A percentile compares a stretch with the other conserved stretches of the same genome.
These are phyloP conservation scores for Rhyacophila brunnea DNA, from an alignment of 1,140 invertebrate species.

Conservation along the genomic window DNA sequence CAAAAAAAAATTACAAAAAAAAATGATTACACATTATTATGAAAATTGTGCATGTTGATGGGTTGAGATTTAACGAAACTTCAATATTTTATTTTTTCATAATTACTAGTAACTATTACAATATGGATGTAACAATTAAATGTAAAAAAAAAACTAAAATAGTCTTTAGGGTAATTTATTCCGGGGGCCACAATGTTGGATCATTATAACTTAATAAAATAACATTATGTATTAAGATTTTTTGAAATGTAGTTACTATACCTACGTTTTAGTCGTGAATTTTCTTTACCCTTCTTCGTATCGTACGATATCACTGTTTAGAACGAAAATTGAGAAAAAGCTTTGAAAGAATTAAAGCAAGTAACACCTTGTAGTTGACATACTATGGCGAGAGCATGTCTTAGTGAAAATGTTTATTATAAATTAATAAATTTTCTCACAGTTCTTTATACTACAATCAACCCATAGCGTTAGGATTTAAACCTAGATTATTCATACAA, in stretches of 20 bases:
- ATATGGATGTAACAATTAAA: conserved; percentile 21
- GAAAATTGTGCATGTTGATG: conserved; percentile 34
- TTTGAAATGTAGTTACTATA: background rate
- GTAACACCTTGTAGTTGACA: no score
- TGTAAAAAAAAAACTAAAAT: conserved; percentile 23
- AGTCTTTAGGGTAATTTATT: conserved; percentile 30
- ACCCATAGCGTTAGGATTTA: no score
- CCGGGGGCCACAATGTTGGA: conserved; percentile 31
- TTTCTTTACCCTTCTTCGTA: no score
- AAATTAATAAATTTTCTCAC: no score
- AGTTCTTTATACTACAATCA: no score
- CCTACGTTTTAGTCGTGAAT: no score
- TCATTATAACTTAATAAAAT: conserved; percentile 28
- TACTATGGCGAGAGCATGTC: no score
- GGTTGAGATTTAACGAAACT: conserved; percentile 30
- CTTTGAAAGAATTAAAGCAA: no score
- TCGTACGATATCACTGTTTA: no score
- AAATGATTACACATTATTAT: conserved; percentile 25
- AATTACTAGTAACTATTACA: conserved; percentile 29
- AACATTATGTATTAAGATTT: conserved; percentile 27
- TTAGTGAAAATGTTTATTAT: no score
- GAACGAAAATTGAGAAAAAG: no score
- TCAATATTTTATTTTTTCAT: conserved; percentile 38
- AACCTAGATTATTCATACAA: no score
- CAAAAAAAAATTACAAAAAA: conserved; percentile 35